Percentiles rank a stretch among this genome's conserved stretches.
phyloP scores from a whole-genome alignment of 2,113 vertebrate species.

The Axis porcinus region DNA sequence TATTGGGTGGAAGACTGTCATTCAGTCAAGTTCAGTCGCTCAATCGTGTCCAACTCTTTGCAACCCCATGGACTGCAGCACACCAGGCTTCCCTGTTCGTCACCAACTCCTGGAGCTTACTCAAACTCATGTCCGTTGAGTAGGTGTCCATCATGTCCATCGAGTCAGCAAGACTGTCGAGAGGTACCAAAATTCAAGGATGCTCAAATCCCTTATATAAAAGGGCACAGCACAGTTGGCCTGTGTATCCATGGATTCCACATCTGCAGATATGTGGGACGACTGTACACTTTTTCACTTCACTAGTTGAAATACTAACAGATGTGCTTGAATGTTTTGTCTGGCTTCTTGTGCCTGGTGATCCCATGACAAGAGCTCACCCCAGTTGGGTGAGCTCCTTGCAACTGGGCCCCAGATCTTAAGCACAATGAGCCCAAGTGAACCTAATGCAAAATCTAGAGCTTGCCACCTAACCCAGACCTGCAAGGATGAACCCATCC shows the following conservation, averaged over 20 bases:
- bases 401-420: background rate
- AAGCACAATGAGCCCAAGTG: background rate
- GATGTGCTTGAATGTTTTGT: background rate
- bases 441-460: background rate
- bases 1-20: background rate
- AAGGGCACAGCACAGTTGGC: background rate
- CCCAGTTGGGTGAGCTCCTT: background rate
- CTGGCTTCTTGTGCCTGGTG: background rate
- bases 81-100: rapidly evolving
- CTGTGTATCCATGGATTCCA: background rate
- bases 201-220: background rate
- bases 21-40: background rate
- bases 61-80: background rate
- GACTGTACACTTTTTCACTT: background rate
- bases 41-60: background rate
- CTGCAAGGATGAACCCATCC: background rate
- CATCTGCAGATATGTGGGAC: background rate
- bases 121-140: background rate
- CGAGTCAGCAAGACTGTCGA: rapidly evolving
- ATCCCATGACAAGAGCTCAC: background rate
- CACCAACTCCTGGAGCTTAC: background rate
- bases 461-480: background rate
- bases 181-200: background rate
- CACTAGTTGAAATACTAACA: background rate
- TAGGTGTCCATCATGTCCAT: background rate